Conservation (phyloP, 1,140 invertebrate species). For the Drosophila sturtevanti region DNA sequence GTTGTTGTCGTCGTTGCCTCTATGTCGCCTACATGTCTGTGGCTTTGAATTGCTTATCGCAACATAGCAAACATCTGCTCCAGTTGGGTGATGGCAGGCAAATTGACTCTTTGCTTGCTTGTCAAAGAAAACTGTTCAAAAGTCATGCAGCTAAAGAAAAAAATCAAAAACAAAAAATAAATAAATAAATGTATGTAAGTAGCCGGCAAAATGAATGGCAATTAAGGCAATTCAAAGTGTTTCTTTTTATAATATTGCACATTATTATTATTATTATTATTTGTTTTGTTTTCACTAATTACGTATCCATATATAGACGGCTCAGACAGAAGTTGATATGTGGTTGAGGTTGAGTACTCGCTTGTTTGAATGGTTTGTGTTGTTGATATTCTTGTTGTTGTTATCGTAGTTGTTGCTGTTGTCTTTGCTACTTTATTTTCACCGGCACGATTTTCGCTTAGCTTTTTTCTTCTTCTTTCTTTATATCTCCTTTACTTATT, state of each 20-base stretch:
- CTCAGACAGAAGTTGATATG: constrained; percentile 30
- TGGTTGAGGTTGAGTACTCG: constrained; percentile 17
- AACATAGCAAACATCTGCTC: constrained; percentile 23
- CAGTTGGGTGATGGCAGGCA: constrained; percentile 23
- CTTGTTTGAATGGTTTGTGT: constrained; percentile 33
- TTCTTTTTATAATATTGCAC: constrained; percentile 27
- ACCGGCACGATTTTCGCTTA: constrained; percentile 65
- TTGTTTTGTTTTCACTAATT: constrained; percentile 64
- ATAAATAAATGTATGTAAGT: constrained; percentile 34
- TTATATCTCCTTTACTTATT: constrained; percentile 12
- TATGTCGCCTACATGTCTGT: neutral
- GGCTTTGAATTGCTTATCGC: constrained; percentile 9
- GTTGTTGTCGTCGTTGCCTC: neutral
- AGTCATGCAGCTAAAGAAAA: too few relatives aligned
- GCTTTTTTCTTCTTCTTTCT: constrained; percentile 4
- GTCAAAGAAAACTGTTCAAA: constrained; percentile 35
- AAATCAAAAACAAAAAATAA: constrained; percentile 31
- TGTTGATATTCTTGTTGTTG: constrained; percentile 33
- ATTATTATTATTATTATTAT: constrained; percentile 29
- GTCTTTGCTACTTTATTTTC: constrained; percentile 55
- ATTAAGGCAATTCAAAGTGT: constrained; percentile 54
- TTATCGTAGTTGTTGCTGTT: constrained; percentile 17
- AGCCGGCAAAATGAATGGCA: constrained; percentile 40
- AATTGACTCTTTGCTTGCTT: constrained; percentile 45
- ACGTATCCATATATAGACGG: constrained; percentile 28